Percentiles rank a stretch among this genome's conserved stretches.
These are phyloP conservation scores for Acrossocheilus fasciatus DNA, from an alignment of 2,797 vertebrate species.

Conservation along the genomic window DNA sequence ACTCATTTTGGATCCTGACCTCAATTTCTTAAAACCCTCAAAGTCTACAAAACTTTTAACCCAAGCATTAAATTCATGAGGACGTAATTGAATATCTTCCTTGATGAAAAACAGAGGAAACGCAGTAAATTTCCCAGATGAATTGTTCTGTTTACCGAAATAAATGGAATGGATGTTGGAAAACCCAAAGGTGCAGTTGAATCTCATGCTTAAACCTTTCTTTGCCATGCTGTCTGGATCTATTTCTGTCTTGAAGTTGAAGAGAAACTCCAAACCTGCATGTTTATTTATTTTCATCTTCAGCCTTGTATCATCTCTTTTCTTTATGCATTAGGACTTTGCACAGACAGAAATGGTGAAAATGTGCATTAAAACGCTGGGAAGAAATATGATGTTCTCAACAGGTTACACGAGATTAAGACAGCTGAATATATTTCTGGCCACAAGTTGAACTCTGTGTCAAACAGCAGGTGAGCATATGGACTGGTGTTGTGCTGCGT, in stretches of 20 bases:
- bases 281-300: conserved; percentile 54
- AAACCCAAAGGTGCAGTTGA: conserved; percentile 71
- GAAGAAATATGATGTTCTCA: not conserved
- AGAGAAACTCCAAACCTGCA: conserved; percentile 64
- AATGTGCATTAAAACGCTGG: not conserved
- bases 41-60: conserved; percentile 66
- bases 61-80: conserved; percentile 57
- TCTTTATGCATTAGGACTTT: not conserved
- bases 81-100: conserved; percentile 62
- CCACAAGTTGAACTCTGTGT: conserved; percentile 43
- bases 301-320: not conserved
- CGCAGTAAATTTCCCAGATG: conserved; percentile 75
- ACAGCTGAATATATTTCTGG: conserved; percentile 34
- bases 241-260: conserved; percentile 61
- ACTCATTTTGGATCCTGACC: conserved; percentile 24
- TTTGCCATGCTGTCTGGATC: conserved; percentile 39
- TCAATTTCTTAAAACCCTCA: conserved; percentile 46
- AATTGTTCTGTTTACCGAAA: conserved; percentile 78
- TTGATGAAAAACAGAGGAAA: conserved; percentile 74
- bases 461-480: conserved; percentile 55
- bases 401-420: conserved; percentile 4
- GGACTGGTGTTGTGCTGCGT: conserved; percentile 52
- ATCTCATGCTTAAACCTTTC: not conserved
- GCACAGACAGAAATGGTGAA: not conserved
- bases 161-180: conserved; percentile 79